Evolutionary conservation across 2,797 vertebrate genomes (phyloP).

Genomic region (Notolepis coatsorum): DNA sequence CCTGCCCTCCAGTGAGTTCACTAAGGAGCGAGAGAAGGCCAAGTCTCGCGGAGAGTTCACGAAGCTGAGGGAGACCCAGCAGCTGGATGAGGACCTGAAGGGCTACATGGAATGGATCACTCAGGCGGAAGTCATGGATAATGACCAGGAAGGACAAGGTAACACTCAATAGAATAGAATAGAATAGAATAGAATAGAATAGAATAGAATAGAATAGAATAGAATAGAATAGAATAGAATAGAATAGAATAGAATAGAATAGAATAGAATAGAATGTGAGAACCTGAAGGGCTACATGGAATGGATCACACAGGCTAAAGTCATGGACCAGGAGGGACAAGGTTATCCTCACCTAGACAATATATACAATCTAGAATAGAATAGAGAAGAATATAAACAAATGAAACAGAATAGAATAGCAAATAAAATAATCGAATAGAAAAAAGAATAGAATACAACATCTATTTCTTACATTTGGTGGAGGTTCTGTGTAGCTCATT

Average conservation of each 20-base stretch:
- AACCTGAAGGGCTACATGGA: conserved; percentile 95
- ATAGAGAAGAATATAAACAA: not conserved
- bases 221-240: not conserved
- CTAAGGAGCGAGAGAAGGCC: conserved; percentile 94
- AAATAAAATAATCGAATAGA: not conserved
- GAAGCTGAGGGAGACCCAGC: conserved; percentile 91
- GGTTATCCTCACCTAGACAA: conserved; percentile 42
- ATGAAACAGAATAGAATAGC: not conserved
- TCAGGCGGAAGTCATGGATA: conserved; percentile 93
- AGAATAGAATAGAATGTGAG: conserved; percentile 60
- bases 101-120: conserved; percentile 97
- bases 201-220: not conserved
- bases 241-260: not conserved
- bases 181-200: not conserved
- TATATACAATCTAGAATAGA: not conserved
- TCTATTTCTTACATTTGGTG: too few relatives aligned
- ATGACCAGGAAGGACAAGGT: conserved; percentile 81
- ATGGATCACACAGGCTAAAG: conserved; percentile 95
- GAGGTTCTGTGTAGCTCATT: too few relatives aligned
- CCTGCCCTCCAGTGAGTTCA: conserved; percentile 87
- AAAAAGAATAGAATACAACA: not conserved
- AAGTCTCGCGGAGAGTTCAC: conserved; percentile 93
- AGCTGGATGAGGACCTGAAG: conserved; percentile 93
- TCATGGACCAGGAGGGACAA: conserved; percentile 85
- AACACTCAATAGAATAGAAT: not conserved